Evolutionary conservation across 2,888 invertebrate species (phyloP).

Genomic region (Hemithea aestivaria): DNA sequence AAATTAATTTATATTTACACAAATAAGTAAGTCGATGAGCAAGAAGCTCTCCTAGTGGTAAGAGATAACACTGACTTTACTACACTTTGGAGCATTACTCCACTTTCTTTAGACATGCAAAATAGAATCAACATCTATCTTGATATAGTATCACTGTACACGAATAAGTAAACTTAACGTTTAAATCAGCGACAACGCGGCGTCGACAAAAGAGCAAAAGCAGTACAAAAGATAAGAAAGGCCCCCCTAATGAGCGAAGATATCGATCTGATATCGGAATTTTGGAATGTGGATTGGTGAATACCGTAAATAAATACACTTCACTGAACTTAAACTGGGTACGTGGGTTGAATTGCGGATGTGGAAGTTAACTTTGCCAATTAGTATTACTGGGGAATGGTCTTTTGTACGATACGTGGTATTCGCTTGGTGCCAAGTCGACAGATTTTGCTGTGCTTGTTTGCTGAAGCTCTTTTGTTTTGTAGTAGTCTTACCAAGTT

Average conservation of each 20-base stretch:
- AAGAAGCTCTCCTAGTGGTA: too few relatives aligned
- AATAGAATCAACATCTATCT: too few relatives aligned
- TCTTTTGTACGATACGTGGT: constrained; percentile 26
- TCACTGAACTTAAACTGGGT: constrained; percentile 26
- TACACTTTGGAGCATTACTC: too few relatives aligned
- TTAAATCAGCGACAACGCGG: constrained; percentile 18
- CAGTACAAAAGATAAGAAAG: constrained; percentile 10
- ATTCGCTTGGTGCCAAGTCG: constrained; percentile 11
- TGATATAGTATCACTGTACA: too few relatives aligned
- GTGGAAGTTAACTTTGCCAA: constrained; percentile 33
- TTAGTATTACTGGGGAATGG: constrained; percentile 27
- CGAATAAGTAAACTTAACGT: constrained; percentile 13
- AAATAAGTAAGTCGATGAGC: too few relatives aligned
- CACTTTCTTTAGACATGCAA: too few relatives aligned
- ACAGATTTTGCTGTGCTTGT: constrained; percentile 1
- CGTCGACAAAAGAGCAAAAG: constrained; percentile 15
- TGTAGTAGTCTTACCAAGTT: too few relatives aligned
- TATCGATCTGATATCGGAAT: constrained; percentile 21
- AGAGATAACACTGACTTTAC: too few relatives aligned
- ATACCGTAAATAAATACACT: constrained; percentile 27
- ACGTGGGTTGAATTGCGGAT: constrained; percentile 29
- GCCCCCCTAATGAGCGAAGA: constrained; percentile 19
- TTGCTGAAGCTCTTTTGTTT: constrained; percentile 9
- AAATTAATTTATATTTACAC: too few relatives aligned
- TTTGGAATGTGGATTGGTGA: constrained; percentile 21